phyloP scores from a whole-genome alignment of 2,888 invertebrate genomes.

The Apotomis turbidana region DNA sequence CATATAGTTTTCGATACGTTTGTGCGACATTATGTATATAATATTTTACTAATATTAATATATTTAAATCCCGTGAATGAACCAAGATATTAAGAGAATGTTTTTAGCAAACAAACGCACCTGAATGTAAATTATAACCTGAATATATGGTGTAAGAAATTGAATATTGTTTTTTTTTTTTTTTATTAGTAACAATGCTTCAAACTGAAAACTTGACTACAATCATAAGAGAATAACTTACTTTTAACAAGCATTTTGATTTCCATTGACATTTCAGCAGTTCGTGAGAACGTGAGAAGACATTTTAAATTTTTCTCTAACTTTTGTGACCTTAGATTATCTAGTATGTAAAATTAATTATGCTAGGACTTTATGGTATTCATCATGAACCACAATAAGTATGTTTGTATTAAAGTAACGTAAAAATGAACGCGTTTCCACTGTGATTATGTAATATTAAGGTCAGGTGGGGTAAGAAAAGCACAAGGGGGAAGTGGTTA shows the following conservation, averaged over 20 bases:
- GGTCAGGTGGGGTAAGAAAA: no score
- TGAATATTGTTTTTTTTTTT: no score
- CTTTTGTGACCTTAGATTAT: conserved; percentile 6
- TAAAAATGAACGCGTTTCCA: neutral
- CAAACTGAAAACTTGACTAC: conserved; percentile 5
- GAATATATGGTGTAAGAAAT: no score
- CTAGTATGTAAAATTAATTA: conserved; percentile 14
- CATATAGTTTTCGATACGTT: no score
- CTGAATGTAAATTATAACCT: no score
- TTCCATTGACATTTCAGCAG: neutral
- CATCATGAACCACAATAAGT: neutral
- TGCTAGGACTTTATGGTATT: neutral
- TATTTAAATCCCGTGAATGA: no score
- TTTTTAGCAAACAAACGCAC: no score
- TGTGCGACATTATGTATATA: no score
- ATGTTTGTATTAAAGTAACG: neutral
- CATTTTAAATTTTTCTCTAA: conserved; percentile 3
- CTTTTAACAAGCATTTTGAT: conserved; percentile 8
- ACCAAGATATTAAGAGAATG: no score
- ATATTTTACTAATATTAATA: no score
- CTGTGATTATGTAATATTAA: no score
- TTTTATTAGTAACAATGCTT: conserved; percentile 7
- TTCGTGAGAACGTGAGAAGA: conserved; percentile 14
- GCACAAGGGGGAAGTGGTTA: no score
- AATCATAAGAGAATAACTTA: neutral